These are phyloP conservation scores for Verasper variegatus DNA, from an alignment of 2,113 vertebrate genomes.

Conservation along the genomic window DNA sequence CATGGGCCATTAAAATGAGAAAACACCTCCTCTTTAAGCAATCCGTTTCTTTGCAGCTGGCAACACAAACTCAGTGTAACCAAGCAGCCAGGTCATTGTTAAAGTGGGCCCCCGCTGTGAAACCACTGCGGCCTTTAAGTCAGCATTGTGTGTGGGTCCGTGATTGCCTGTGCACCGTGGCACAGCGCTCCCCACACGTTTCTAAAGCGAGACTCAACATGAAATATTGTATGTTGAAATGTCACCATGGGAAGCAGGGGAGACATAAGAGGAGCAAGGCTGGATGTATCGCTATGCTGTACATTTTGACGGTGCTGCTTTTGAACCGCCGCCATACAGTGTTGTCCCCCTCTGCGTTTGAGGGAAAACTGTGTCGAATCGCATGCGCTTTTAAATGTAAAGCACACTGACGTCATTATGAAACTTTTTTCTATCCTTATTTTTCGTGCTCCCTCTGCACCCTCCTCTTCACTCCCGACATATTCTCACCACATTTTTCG, in stretches of 20 bases:
- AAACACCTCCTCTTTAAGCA: slow-evolving; percentile 58
- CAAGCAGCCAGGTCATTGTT: slow-evolving; percentile 64
- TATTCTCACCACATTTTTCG: slow-evolving; percentile 44
- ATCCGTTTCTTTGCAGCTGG: slow-evolving; percentile 53
- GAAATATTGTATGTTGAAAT: slow-evolving; percentile 60
- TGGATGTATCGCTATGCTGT: slow-evolving; percentile 33
- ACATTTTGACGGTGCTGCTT: slow-evolving; percentile 2
- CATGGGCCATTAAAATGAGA: slow-evolving; percentile 68
- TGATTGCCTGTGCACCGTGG: slow-evolving; percentile 19
- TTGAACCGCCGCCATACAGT: slow-evolving; percentile 30
- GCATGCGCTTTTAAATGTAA: slow-evolving; percentile 21
- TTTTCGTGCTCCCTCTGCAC: slow-evolving; percentile 19
- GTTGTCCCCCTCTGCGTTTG: slow-evolving; percentile 7
- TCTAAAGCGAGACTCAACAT: slow-evolving; percentile 48
- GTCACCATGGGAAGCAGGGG: slow-evolving; percentile 55
- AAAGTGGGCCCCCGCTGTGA: slow-evolving; percentile 66
- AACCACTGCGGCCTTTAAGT: slow-evolving; percentile 58
- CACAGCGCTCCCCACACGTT: slow-evolving; percentile 35
- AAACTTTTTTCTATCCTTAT: background rate
- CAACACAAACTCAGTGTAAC: slow-evolving; percentile 66
- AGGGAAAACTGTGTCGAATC: slow-evolving; percentile 50
- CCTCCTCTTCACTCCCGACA: slow-evolving; percentile 31
- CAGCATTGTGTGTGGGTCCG: slow-evolving; percentile 46
- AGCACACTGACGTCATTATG: slow-evolving; percentile 40
- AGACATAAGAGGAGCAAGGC: slow-evolving; percentile 35